phyloP scores from a whole-genome alignment of 1,140 invertebrate species.

The Branchinecta lynchi region DNA sequence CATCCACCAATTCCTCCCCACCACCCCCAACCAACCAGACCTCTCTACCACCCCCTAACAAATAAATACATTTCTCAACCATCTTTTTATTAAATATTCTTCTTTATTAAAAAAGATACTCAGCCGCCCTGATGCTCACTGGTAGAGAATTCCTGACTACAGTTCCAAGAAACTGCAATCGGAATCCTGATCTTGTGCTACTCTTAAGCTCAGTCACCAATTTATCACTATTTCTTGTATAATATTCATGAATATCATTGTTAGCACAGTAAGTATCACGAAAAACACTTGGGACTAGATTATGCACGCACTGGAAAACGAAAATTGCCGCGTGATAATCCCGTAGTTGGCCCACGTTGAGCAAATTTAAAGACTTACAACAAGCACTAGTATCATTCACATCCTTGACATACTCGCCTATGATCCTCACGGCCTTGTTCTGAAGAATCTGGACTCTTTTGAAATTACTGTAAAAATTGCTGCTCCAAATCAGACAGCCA shows the following conservation, averaged over 20 bases:
- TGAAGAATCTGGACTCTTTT: too few relatives aligned
- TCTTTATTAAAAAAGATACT: background rate
- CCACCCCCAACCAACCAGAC: background rate
- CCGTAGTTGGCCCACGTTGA: too few relatives aligned
- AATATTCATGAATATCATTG: background rate
- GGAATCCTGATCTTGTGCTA: conserved; percentile 1
- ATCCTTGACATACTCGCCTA: too few relatives aligned
- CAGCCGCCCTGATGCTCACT: too few relatives aligned
- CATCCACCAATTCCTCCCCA: background rate
- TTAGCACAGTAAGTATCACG: conserved; percentile 1
- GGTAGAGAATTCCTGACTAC: conserved; percentile 5
- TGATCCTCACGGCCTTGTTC: too few relatives aligned
- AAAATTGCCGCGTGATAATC: too few relatives aligned
- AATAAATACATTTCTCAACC: background rate
- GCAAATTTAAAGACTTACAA: too few relatives aligned
- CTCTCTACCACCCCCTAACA: background rate
- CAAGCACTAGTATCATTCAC: too few relatives aligned
- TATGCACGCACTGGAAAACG: too few relatives aligned
- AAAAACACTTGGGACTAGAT: too few relatives aligned
- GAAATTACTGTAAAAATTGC: too few relatives aligned
- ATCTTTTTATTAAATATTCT: background rate
- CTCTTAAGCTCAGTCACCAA: background rate
- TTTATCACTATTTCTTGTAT: conserved; percentile 1
- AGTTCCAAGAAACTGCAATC: conserved; percentile 9
- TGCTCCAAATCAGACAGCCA: too few relatives aligned